These are phyloP conservation scores for Oxycera nigricornis DNA, from an alignment of 2,888 invertebrate species.

Conservation along the genomic window DNA sequence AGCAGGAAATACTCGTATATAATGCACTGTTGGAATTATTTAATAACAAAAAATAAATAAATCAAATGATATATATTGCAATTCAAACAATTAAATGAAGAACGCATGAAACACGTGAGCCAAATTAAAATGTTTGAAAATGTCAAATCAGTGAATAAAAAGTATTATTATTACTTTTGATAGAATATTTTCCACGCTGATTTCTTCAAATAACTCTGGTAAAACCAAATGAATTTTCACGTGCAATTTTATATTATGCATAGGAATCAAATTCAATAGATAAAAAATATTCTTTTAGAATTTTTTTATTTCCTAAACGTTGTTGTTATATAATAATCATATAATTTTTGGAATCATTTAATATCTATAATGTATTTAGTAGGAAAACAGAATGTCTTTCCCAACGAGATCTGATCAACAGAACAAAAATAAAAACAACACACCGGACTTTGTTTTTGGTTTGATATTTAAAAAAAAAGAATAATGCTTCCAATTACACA, in stretches of 20 bases:
- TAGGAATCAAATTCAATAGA: neutral
- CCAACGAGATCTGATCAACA: neutral
- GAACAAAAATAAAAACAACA: no score
- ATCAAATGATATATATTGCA: neutral
- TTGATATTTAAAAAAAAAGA: neutral
- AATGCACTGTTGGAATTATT: conserved; percentile 40
- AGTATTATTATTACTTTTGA: neutral
- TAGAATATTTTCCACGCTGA: neutral
- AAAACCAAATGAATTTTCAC: neutral
- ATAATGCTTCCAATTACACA: neutral
- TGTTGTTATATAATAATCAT: neutral
- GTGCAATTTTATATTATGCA: neutral
- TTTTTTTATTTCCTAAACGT: neutral
- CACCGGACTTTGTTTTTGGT: neutral
- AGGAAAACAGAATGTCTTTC: neutral
- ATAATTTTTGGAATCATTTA: neutral
- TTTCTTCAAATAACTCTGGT: neutral
- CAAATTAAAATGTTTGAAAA: neutral
- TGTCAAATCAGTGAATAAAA: neutral
- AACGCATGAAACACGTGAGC: neutral
- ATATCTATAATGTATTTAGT: neutral
- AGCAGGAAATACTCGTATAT: conserved; percentile 35
- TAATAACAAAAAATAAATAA: conserved; percentile 19
- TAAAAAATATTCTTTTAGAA: conserved; percentile 1
- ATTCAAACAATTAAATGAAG: neutral